These are phyloP conservation scores for Drosophila persimilis DNA, from an alignment of 1,140 invertebrate species.

Conservation along the genomic window DNA sequence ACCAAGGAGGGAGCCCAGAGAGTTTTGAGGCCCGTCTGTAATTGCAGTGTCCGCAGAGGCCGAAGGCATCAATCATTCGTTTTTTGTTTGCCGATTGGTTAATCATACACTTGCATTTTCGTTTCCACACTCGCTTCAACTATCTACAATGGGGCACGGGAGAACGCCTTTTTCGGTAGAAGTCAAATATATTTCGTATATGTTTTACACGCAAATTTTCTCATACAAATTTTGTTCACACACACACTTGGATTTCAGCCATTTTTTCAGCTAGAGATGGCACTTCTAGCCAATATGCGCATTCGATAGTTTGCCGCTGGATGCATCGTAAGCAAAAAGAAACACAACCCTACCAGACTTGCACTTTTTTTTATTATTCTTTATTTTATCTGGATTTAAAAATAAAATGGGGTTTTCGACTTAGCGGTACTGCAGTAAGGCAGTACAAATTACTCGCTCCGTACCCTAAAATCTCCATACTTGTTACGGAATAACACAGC, in stretches of 20 bases:
- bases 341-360: too few species aligned
- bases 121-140: constrained; percentile 1
- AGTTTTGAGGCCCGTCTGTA: constrained; percentile 27
- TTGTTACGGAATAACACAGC: too few species aligned
- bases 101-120: not conserved
- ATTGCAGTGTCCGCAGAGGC: constrained; percentile 41
- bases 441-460: too few species aligned
- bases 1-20: constrained; percentile 11
- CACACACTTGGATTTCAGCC: constrained; percentile 50
- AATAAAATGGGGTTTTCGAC: too few species aligned
- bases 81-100: constrained; percentile 4
- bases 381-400: too few species aligned
- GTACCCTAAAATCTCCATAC: too few species aligned
- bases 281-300: not conserved
- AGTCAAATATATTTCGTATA: constrained; percentile 32
- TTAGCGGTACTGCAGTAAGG: too few species aligned
- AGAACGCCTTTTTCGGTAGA: constrained; percentile 17
- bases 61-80: constrained; percentile 48
- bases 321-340: not conserved
- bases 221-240: constrained; percentile 49
- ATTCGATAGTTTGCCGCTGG: constrained; percentile 16
- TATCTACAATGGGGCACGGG: not conserved
- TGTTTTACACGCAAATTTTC: constrained; percentile 50
- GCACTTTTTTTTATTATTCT: too few species aligned
- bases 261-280: constrained; percentile 48